Percentiles rank a stretch among this genome's conserved stretches.
phyloP scores from a whole-genome alignment of 2,113 vertebrate species.

The Bothrops jararaca region DNA sequence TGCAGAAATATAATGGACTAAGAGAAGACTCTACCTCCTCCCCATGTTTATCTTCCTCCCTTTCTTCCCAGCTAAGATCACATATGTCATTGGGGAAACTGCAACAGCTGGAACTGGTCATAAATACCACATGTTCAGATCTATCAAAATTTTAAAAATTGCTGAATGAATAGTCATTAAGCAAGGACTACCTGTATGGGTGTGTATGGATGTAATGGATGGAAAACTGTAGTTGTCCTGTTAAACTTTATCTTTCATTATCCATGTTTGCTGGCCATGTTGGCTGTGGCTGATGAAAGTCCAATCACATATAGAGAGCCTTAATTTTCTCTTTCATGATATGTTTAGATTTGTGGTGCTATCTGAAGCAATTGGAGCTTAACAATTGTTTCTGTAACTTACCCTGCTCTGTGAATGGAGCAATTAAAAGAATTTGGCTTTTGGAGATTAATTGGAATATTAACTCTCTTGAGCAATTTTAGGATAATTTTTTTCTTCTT shows the following conservation, averaged over 20 bases:
- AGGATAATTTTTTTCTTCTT: constrained; percentile 38
- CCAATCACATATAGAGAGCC: background rate
- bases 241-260: background rate
- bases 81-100: background rate
- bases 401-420: constrained; percentile 37
- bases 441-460: constrained; percentile 64
- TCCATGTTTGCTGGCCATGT: background rate
- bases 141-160: background rate
- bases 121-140: background rate
- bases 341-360: constrained; percentile 14
- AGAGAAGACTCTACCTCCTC: background rate
- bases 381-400: constrained; percentile 44
- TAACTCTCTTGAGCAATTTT: constrained; percentile 48
- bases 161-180: background rate
- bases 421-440: constrained; percentile 55
- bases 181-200: background rate
- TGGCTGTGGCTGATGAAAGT: background rate
- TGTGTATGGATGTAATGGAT: background rate
- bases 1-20: background rate
- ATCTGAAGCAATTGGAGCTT: constrained; percentile 52
- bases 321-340: background rate
- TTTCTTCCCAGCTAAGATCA: background rate
- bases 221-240: background rate
- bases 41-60: too few species aligned
- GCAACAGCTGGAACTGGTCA: background rate